Percentiles rank a stretch among this genome's conserved stretches.
phyloP scores from a whole-genome alignment of 2,888 invertebrate genomes.

The Sphinx pinastri region DNA sequence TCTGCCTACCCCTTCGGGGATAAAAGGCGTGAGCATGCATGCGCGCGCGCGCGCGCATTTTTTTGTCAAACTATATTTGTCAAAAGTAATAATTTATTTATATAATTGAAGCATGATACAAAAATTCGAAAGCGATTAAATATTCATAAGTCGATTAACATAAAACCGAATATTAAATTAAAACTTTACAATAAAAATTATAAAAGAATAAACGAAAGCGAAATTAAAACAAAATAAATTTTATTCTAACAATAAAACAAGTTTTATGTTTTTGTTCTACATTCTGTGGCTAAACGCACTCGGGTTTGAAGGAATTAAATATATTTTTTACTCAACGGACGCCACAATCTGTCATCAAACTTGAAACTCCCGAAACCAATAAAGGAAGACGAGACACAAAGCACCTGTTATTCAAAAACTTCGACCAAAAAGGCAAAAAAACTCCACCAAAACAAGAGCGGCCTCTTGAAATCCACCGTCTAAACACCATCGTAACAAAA shows the following conservation, averaged over 20 bases:
- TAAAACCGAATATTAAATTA: not conserved
- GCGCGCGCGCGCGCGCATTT: too few relatives aligned
- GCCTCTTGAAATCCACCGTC: constrained; percentile 29
- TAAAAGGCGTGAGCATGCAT: too few relatives aligned
- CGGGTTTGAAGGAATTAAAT: not conserved
- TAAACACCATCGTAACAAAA: constrained; percentile 16
- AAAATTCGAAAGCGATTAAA: too few relatives aligned
- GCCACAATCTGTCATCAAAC: constrained; percentile 20
- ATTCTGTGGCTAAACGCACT: not conserved
- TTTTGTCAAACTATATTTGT: too few relatives aligned
- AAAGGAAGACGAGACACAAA: constrained; percentile 22
- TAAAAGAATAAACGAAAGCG: not conserved
- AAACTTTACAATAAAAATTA: not conserved
- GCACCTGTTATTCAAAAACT: constrained; percentile 29
- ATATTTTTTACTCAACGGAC: constrained; percentile 7
- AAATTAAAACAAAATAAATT: not conserved
- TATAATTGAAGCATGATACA: too few relatives aligned
- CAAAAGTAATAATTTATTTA: too few relatives aligned
- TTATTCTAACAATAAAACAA: not conserved
- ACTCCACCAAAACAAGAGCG: constrained; percentile 28
- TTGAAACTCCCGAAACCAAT: constrained; percentile 19
- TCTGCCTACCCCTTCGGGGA: too few relatives aligned
- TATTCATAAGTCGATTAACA: too few relatives aligned
- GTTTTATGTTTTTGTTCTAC: not conserved
- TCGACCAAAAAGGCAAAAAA: constrained; percentile 29